Evolutionary conservation across 2,797 vertebrate genomes (phyloP), one percentile per base, ranked within the genome.

Genomic region (Malacoctenus gilli): DNA sequence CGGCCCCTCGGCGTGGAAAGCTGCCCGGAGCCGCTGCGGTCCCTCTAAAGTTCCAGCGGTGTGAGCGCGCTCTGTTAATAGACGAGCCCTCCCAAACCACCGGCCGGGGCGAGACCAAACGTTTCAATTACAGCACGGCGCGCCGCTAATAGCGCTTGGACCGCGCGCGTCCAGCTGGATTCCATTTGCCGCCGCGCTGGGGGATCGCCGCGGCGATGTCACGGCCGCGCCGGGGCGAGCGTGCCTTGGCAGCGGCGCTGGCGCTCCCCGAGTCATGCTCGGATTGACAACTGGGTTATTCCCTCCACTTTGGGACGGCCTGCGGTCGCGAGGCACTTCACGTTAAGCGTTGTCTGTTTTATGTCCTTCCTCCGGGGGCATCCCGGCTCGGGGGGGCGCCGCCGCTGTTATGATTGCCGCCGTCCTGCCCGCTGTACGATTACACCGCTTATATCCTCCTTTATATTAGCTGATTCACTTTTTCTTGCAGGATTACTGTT

Each of bases 161-260:
- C 75, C 16, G 32, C 36, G n/a, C n/a, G 23, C 20, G 42, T 79
- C 68, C 89, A 90, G 87, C 89, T 92, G 90, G 89, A 80, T 77
- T 84, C 77, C 77, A 90, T 90, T 89, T 85, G 56, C 23, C 46
- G 70, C 54, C 52, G n/a, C n/a, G 10, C 77, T 59, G 66, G 77
- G 80, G 76, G 85, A 87, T 72, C 39, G 14, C 32, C 42, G 79
- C 31, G 39, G 67, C 63, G 62, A 83, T 76, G 80, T 91, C 88
- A 88, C 67, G 60, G 78, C 52, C 8, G 38, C 51, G 71, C 19
- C 19, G 56, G 65, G 69, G 61, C 40, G 80, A 85, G 59, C 88
- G 82, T 92, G 89, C 72, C 79, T 89, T 90, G 85, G 89, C 84
- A 71, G 49, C 21, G 34, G 61, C 64, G 46, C 67, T 63, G 75